A percentile compares a stretch with the other conserved stretches of the same genome.
phyloP scores from a whole-genome alignment of 1,140 invertebrate genomes.

The Battus philenor region DNA sequence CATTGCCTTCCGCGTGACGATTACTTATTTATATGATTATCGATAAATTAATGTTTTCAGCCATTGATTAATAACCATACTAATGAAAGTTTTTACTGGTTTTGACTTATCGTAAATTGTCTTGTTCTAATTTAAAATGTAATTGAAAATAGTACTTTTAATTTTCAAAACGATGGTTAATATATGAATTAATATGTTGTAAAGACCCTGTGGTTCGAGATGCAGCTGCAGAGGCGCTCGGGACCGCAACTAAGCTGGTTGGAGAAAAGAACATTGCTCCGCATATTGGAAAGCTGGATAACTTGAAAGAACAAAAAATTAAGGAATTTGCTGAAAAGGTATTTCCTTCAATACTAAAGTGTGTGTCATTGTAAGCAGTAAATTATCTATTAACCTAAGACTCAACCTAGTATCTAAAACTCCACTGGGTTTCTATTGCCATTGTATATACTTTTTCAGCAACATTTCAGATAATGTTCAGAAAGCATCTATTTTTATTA shows the following conservation, averaged over 20 bases:
- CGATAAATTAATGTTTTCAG: too few relatives aligned
- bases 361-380: neutral
- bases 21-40: too few relatives aligned
- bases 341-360: neutral
- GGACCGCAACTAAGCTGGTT: constrained; percentile 95
- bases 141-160: too few relatives aligned
- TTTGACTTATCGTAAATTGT: too few relatives aligned
- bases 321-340: constrained; percentile 94
- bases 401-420: too few relatives aligned
- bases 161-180: too few relatives aligned
- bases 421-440: neutral
- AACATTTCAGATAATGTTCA: neutral
- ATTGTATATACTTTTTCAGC: neutral
- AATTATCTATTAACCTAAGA: too few relatives aligned
- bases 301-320: constrained; percentile 96
- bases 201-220: constrained; percentile 90
- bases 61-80: too few relatives aligned
- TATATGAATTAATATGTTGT: too few relatives aligned
- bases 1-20: neutral
- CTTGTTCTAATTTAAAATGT: too few relatives aligned
- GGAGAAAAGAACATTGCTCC: constrained; percentile 93
- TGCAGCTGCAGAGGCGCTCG: constrained; percentile 91
- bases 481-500: too few relatives aligned
- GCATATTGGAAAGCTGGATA: constrained; percentile 91
- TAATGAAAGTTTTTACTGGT: too few relatives aligned